Conservation (phyloP, 1,140 invertebrate genomes). For the Adoxophyes honmai region DNA sequence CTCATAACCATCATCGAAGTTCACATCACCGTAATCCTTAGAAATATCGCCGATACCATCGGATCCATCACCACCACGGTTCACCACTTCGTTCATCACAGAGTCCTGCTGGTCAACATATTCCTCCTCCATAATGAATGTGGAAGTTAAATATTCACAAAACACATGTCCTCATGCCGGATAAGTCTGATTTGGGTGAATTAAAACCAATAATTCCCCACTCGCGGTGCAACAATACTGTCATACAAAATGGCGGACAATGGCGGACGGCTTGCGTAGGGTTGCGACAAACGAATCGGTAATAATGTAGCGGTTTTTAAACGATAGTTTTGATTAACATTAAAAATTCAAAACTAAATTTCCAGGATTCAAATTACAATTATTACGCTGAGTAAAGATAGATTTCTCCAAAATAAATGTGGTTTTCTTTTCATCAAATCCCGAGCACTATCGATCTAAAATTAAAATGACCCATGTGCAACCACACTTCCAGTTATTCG, state of each 20-base stretch:
- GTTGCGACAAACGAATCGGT: background rate
- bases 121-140: conserved; percentile 57
- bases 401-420: too few species aligned
- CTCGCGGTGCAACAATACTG: conserved; percentile 14
- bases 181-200: conserved; percentile 21
- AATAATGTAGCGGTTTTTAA: background rate
- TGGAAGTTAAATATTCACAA: conserved; percentile 32
- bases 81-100: conserved; percentile 38
- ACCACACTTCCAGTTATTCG: too few species aligned
- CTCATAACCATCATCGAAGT: conserved; percentile 50
- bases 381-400: too few species aligned
- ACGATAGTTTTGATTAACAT: too few species aligned
- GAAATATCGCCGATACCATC: conserved; percentile 36
- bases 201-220: background rate
- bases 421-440: too few species aligned
- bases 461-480: too few species aligned
- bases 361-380: too few species aligned
- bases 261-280: conserved; percentile 9
- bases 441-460: too few species aligned
- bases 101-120: conserved; percentile 58
- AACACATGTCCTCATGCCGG: conserved; percentile 52
- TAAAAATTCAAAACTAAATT: too few species aligned
- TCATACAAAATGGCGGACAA: conserved; percentile 35
- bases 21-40: conserved; percentile 46
- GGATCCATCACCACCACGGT: conserved; percentile 27